Base-by-base conservation (phyloP, 2,888 invertebrate species). In the Pachycephus smyrnensis region DNA sequence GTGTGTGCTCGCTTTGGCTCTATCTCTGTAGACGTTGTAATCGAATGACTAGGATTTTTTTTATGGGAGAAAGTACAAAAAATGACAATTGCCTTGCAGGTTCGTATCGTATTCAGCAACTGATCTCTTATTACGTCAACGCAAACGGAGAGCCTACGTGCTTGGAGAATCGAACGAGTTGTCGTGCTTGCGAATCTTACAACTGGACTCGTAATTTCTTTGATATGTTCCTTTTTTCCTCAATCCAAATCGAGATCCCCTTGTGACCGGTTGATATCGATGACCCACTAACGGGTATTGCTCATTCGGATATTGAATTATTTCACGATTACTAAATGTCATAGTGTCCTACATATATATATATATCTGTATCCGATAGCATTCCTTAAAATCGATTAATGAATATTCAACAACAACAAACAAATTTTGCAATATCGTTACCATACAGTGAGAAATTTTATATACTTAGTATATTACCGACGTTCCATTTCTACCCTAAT, bases 31-130 rank as follows among this genome's bases (percentile, higher is more conserved):
- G 31, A 55, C 55, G 55, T 23, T 71, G 71, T 71, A 71, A 71
- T 33, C 71, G 71, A 71, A 71, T 71, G 71, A 71, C 71, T 71
- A 71, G 71, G 71, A 71, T 80, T 80, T 80, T 84, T 80, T 68
- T 79, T 78, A 69, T 35, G 33, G 81, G 86, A 84, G 85, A 87
- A 87, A 87, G 85, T 86, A 81, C 71, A 82, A 82, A 80, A 84
- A 83, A 83, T 82, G 84, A 84, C 82, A 85, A 85, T 85, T 85
- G 82, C 80, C 82, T 83, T 78, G 79, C 77, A 76, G 77, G 33
- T 77, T 35, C 55, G 73, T 74, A 69, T 69, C 40, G 40, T 74
- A 69, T 74, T 74, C 69, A 76, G 69, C 31, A 68, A 68, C 37
- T 40, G 76, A 79, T 76, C 73, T 71, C 76, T 15, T 73, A 76